A percentile compares a stretch with the other conserved stretches of the same genome.
These are phyloP conservation scores for Phrixothrix hirtus DNA, from an alignment of 2,888 invertebrate species.

Conservation along the genomic window DNA sequence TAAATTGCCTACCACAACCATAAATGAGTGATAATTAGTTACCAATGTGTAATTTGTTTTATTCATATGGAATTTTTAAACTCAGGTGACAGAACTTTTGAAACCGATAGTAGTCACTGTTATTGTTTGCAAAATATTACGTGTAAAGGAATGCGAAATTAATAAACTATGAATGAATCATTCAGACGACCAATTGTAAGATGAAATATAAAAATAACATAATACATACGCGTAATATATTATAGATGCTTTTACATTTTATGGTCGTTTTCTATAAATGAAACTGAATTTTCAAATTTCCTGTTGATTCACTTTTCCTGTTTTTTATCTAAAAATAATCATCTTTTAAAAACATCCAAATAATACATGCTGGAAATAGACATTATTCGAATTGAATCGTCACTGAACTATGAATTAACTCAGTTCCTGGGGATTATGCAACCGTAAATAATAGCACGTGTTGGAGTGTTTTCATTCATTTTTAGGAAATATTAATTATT, in stretches of 20 bases:
- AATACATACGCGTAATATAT: background rate
- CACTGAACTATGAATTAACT: background rate
- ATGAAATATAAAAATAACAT: background rate
- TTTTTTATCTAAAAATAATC: conserved; percentile 1
- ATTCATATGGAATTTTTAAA: no score
- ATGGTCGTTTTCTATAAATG: no score
- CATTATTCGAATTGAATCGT: background rate
- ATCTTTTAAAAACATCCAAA: background rate
- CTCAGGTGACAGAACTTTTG: no score
- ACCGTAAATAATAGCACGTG: background rate
- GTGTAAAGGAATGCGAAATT: no score
- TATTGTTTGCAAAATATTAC: no score
- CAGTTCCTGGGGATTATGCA: conserved; percentile 1
- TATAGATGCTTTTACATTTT: no score
- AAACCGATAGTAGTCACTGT: no score
- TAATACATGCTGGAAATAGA: background rate
- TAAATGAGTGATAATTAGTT: no score
- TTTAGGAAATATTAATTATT: conserved; percentile 29
- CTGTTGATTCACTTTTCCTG: background rate
- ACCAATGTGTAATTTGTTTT: no score
- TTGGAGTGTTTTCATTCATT: conserved; percentile 15
- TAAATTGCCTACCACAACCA: no score
- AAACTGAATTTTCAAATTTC: background rate
- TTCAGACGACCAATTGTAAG: no score
- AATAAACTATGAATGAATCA: no score